Base-by-base conservation (phyloP, 2,888 invertebrate genomes). In the Rhaphigaster nebulosa region DNA sequence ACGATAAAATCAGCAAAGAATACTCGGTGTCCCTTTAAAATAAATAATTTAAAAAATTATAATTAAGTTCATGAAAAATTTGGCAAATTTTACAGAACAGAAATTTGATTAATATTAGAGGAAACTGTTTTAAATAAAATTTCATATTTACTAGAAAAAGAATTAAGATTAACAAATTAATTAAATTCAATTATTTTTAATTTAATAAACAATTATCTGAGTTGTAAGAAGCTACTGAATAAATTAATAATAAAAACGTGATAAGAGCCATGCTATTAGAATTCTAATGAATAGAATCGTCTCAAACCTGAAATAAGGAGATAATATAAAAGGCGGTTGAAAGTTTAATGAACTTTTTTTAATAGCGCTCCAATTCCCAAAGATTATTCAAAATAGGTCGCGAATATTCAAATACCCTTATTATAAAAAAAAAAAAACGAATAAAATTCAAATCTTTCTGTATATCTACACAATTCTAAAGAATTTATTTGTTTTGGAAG, bases 401-500 rank as follows among this genome's bases (percentile, higher is more conserved):
- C 70, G 70, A 34, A 76, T 76, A 65, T 65, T 76, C 29, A 38
- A 34, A 38, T 38, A 1, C 6, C 23, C 70, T 76, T 76, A 76
- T 23, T n/a, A n/a, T n/a, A n/a, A n/a, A n/a, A n/a, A n/a, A 76
- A 76, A 38, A 38, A 38, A 76, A 76, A 38, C 20, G 70, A 76
- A 76, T 76, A 38, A 34, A 34, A 76, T 76, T 76, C 23, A 76
- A 76, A 76, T 76, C 34, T 38, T 76, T 76, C 3, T 20, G 20
- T 18, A 34, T 10, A 65, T 65, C 65, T 29, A 38, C 34, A 76
- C 20, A 38, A 20, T 76, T 38, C 38, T 20, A 76, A 38, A 34
- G 34, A 76, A 76, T 76, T 76, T 76, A 76, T 38, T 76, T 76
- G 70, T 76, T 76, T 76, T 38, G 20, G 26, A 38, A 76, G 38